A percentile compares a stretch with the other conserved stretches of the same genome.
Evolutionary conservation across 2,113 vertebrate genomes (phyloP).

Genomic region (Ceratotherium simum): DNA sequence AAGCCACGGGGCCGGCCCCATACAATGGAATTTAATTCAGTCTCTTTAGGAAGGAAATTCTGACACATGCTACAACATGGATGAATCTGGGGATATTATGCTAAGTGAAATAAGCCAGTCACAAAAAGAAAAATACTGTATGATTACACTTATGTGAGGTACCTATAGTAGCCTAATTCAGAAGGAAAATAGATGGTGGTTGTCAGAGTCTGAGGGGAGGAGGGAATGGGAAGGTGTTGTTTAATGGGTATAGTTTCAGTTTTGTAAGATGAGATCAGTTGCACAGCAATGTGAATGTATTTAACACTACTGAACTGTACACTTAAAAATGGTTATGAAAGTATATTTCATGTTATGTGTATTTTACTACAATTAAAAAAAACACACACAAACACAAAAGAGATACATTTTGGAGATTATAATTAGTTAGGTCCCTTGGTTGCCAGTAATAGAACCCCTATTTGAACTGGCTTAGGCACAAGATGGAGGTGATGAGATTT

Average conservation of each 20-base stretch:
- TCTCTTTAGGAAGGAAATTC: constrained; percentile 1
- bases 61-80: constrained; percentile 29
- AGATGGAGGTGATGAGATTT: neutral
- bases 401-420: constrained; percentile 26
- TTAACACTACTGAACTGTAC: neutral
- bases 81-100: constrained; percentile 15
- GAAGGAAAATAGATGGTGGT: neutral
- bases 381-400: neutral
- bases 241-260: constrained; percentile 3
- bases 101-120: constrained; percentile 44
- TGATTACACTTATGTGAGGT: constrained; percentile 11
- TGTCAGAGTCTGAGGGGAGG: neutral
- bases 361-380: constrained; percentile 50
- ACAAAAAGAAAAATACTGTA: constrained; percentile 41
- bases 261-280: constrained; percentile 14
- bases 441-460: constrained; percentile 35
- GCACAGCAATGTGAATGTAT: neutral
- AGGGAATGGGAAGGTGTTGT: neutral
- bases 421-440: neutral
- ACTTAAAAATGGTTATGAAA: constrained; percentile 46
- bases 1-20: neutral
- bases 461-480: constrained; percentile 35
- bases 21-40: constrained; percentile 5
- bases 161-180: constrained; percentile 24
- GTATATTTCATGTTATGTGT: constrained; percentile 17